Evolutionary conservation across 64 coral and sea anemone genomes (phyloP).

Genomic region (Acropora tenuis): DNA sequence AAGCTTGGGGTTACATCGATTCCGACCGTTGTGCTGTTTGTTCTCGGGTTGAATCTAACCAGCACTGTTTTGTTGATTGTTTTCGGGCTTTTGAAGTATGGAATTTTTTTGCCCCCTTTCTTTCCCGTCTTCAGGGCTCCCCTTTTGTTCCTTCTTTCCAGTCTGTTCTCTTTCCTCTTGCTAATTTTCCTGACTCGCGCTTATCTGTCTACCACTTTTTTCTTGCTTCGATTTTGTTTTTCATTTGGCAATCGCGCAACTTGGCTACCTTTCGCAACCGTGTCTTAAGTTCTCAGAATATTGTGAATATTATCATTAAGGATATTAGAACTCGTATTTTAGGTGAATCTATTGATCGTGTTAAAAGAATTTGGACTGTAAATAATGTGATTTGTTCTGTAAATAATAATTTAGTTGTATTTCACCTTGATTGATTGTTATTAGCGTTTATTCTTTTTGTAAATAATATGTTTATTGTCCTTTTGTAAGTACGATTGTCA

Average conservation of each 20-base stretch:
- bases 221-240: background rate
- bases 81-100: background rate
- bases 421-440: no score
- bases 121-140: no score
- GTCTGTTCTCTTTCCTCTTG: background rate
- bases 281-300: background rate
- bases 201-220: background rate
- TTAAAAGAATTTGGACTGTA: background rate
- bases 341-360: background rate
- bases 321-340: background rate
- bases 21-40: background rate
- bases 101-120: background rate
- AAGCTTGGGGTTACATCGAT: conserved; percentile 12
- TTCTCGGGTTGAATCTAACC: background rate
- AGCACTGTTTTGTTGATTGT: conserved; percentile 35
- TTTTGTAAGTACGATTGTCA: no score
- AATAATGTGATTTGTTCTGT: background rate
- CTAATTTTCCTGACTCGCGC: background rate
- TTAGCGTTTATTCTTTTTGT: no score
- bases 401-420: no score
- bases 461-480: no score
- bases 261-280: background rate
- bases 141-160: no score
- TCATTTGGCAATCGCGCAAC: background rate
- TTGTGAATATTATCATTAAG: background rate